Base-by-base conservation (phyloP, 2,113 vertebrate species). In the Mormoops blainvillei region DNA sequence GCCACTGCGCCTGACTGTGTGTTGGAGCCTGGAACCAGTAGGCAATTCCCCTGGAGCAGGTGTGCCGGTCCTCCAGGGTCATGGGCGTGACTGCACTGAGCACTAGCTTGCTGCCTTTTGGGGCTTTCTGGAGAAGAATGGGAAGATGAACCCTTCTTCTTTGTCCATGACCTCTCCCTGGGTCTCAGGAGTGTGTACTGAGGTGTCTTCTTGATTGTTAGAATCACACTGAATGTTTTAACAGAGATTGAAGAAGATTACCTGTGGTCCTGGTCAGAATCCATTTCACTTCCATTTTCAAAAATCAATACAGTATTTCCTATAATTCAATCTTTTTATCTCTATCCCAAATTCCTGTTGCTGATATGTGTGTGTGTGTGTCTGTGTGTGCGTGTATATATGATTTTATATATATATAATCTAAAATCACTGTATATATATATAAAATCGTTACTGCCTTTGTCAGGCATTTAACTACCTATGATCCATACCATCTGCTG, bases 391-490 rank as follows among this genome's bases (percentile, higher is more conserved):
- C n/a, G n/a, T n/a, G n/a, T n/a, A n/a, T n/a, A 86, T 94, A 20
- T 36, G 19, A n/a, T n/a, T n/a, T n/a, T n/a, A n/a, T n/a, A n/a
- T n/a, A n/a, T n/a, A n/a, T n/a, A n/a, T n/a, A n/a, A n/a, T n/a
- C n/a, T n/a, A n/a, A n/a, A n/a, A n/a, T n/a, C n/a, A n/a, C n/a
- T n/a, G n/a, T 67, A n/a, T 33, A 33, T 63, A 63, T 14, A 63
- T 14, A 56, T 8, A 88, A 15, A 52, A 52, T 88, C 77, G 78
- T 45, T 70, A 87, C 77, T 91, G 88, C 74, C 68, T 94, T 97
- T 89, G 94, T 96, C 77, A 97, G 89, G 74, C 91, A 96, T 96
- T 97, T 96, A 97, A 92, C 95, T 95, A 63, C 94, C 76, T 96
- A 12, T 95, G 95, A 94, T 94, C 93, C 63, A 83, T 74, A 89